Evolutionary conservation across 2,888 invertebrate species (phyloP), one percentile per base, ranked within the genome.

Genomic region (Deilephila porcellus): DNA sequence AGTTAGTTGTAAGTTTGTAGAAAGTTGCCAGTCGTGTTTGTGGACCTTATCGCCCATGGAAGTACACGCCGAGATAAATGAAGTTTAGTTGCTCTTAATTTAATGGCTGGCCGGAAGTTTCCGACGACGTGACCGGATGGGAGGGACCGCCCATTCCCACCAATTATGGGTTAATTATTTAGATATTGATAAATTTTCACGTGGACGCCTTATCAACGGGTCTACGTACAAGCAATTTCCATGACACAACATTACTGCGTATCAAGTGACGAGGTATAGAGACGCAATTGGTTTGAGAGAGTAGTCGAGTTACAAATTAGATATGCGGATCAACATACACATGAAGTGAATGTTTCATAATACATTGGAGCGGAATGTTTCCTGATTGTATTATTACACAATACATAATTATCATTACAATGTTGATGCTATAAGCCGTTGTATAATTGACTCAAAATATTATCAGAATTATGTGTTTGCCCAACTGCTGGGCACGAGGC

Each of bases 1-100:
- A 93, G 90, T 92, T 92, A 81, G 86, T 83, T 81, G 85, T 84
- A 87, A 92, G 88, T 91, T 90, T 85, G 80, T 79, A 67, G 76
- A 77, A 89, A 92, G 88, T 91, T 92, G 84, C 84, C 87, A 86
- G 85, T 86, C 90, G 88, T 92, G 92, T 91, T 90, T 89, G 90
- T 87, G 86, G 88, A 90, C 90, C 90, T 93, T 93, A 93, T 93
- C 93, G 89, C 86, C 90, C 86, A 88, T 88, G 84, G 89, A 91
- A 92, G 93, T 92, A 91, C 93, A 93, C 90, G 90, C 90, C 86
- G 91, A 93, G 93, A 93, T 94, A 93, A 94, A 93, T 93, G 90
- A 93, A 93, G 91, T 93, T 93, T 89, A 90, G 89, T 91, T 90
- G 91, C 92, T 92, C 91, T 91, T 93, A 93, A 93, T 93, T 93